Evolutionary conservation across 2,888 invertebrate genomes (phyloP), one percentile per base, ranked within the genome.

Genomic region (Chirona hameri): DNA sequence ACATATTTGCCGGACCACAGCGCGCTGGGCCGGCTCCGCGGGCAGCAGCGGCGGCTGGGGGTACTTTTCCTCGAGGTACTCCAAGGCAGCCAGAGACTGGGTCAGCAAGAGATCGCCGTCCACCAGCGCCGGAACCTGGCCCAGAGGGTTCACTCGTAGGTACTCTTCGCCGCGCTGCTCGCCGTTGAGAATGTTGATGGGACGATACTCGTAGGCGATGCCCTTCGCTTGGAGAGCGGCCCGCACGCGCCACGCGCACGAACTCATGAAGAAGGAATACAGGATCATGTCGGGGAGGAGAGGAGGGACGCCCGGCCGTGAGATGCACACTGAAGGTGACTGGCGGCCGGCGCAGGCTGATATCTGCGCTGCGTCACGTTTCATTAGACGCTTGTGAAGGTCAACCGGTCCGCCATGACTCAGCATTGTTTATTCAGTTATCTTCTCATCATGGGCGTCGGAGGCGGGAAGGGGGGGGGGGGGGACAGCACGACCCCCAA

Each of bases 181-280:
- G 46, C 84, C 82, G 60, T 85, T 84, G 52, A 86, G 83, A 14
- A 87, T 84, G 83, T 86, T 87, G 46, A 96, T 93, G 4, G 95
- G 93, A 87, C 94, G 94, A 87, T 95, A 95, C 86, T 98, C 98
- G 88, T 97, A 98, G 0, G 97, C 96, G 86, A 99, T 95, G 88
- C 95, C 95, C 88, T 99, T 99, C 82, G 97, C 89, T 86, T 96
- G 96, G 85, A 99, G 90, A 27, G 97, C 98, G 87, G 96, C 96
- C n/a, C 82, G 80, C 81, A 82, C 82, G 7, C 82, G 82, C 65
- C 65, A 82, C 57, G 82, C 39, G 39, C 69, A 65, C 24, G 82
- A 82, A 10, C 65, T 65, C 46, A 65, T 65, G 76, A 82, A 82
- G 69, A 72, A 82, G 7, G 39, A 39, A 24, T 65, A 69, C 24